Evolutionary conservation across 2,888 invertebrate genomes (phyloP).

Genomic region (Clusia tigrina): DNA sequence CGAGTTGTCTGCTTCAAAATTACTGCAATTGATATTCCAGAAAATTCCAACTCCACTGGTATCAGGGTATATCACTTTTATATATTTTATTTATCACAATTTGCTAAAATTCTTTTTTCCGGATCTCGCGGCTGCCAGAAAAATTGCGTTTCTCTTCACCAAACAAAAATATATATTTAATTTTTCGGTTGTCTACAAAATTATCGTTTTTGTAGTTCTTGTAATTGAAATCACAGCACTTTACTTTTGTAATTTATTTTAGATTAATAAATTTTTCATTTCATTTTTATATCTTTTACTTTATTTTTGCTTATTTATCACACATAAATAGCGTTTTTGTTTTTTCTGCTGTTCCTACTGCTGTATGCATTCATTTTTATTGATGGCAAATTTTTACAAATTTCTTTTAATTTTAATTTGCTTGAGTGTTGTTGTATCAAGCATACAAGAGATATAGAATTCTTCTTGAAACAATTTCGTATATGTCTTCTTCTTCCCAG

Average conservation of each 20-base stretch:
- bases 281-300: conserved; percentile 39
- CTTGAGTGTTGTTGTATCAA: conserved; percentile 20
- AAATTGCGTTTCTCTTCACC: conserved; percentile 12
- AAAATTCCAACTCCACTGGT: conserved; percentile 3
- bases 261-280: conserved; percentile 32
- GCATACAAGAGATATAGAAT: conserved; percentile 51
- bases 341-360: conserved; percentile 45
- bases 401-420: conserved; percentile 34
- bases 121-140: conserved; percentile 18
- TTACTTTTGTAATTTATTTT: conserved; percentile 44
- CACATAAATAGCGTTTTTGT: conserved; percentile 59
- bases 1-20: too few relatives aligned
- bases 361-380: conserved; percentile 43
- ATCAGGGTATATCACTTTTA: conserved; percentile 32
- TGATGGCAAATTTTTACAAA: conserved; percentile 46
- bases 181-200: too few relatives aligned
- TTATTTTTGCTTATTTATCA: conserved; percentile 43
- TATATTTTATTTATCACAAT: conserved; percentile 47
- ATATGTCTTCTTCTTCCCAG: too few relatives aligned
- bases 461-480: conserved; percentile 46
- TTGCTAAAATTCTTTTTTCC: conserved; percentile 44
- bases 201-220: conserved; percentile 10
- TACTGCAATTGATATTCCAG: not conserved
- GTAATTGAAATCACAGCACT: conserved; percentile 55
- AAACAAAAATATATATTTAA: too few relatives aligned